Base-by-base conservation (phyloP, 2,888 invertebrate species). In the Parnassius orleans region DNA sequence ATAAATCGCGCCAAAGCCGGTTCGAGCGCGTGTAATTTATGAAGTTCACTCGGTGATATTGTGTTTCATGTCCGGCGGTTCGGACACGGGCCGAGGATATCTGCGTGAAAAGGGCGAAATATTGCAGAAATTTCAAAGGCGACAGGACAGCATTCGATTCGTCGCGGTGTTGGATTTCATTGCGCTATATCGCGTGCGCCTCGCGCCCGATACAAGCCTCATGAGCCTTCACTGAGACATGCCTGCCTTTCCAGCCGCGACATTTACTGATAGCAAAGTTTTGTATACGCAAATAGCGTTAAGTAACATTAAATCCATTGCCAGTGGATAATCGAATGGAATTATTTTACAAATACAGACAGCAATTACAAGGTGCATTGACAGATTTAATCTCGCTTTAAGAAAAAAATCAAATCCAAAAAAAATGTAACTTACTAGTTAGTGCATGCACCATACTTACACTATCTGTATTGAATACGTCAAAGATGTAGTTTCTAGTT, bases 101-200 rank as follows among this genome's bases (percentile, higher is more conserved):
- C 88, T 87, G 86, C 84, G 87, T 88, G 90, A 90, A 90, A 89
- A 90, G 88, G 87, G 88, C 90, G 83, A 90, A 90, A 90, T 90
- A 91, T 91, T 88, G 90, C 88, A 89, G 84, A 87, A 90, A 90
- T 89, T 87, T 87, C 88, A 84, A 89, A 86, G 74, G 84, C 83
- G 90, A 90, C 90, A 89, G 88, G 87, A 86, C 87, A 85, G 86
- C 85, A 86, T 88, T 89, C 90, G 88, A 90, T 90, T 90, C 86
- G 90, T 86, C 86, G 81, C 81, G 90, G 90, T 90, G 86, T 90
- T 79, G 86, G 84, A 82, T 91, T 90, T 90, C 90, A 91, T 90
- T 90, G 90, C 86, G 86, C 79, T 82, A 79, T 85, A 83, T 84
- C 80, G 78, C 79, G 77, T 69, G 75, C 77, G 75, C 74, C 75